phyloP scores from a whole-genome alignment of 2,888 invertebrate genomes.

The Machimus rusticus region DNA sequence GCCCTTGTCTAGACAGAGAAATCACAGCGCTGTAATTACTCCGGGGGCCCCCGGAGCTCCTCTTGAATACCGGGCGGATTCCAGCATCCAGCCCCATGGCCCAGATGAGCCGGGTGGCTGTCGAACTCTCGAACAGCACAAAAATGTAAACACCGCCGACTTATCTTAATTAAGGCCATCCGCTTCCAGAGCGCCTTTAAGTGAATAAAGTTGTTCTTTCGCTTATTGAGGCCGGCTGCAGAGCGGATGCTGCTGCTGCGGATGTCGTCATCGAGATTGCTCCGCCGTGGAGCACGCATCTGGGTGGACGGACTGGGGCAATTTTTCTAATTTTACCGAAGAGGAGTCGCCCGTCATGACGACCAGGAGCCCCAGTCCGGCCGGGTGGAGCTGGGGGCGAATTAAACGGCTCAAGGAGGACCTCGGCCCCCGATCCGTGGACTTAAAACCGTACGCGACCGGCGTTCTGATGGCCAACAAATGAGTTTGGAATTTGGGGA shows the following conservation, averaged over 20 bases:
- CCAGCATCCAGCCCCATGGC: background rate
- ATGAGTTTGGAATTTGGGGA: slow-evolving; percentile 24
- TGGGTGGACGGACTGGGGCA: background rate
- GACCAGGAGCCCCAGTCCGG: background rate
- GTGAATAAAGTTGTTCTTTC: slow-evolving; percentile 4
- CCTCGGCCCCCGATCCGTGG: background rate
- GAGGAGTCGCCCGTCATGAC: background rate
- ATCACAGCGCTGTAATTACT: background rate
- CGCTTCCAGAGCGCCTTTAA: background rate
- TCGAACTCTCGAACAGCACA: background rate
- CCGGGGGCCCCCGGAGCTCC: background rate
- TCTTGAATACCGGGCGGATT: background rate
- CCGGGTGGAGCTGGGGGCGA: background rate
- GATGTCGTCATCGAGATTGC: background rate
- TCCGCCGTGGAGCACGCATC: background rate
- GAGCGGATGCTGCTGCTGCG: background rate
- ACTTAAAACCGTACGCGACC: background rate
- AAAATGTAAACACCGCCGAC: slow-evolving; percentile 2
- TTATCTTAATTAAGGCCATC: slow-evolving; percentile 12
- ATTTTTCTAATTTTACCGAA: slow-evolving; percentile 12
- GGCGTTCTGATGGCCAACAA: slow-evolving; percentile 4
- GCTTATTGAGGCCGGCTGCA: background rate
- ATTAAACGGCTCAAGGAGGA: background rate
- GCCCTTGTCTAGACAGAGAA: background rate
- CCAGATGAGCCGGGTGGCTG: background rate